Evolutionary conservation across 2,888 invertebrate species (phyloP).

Genomic region (Drosophila anceps): DNA sequence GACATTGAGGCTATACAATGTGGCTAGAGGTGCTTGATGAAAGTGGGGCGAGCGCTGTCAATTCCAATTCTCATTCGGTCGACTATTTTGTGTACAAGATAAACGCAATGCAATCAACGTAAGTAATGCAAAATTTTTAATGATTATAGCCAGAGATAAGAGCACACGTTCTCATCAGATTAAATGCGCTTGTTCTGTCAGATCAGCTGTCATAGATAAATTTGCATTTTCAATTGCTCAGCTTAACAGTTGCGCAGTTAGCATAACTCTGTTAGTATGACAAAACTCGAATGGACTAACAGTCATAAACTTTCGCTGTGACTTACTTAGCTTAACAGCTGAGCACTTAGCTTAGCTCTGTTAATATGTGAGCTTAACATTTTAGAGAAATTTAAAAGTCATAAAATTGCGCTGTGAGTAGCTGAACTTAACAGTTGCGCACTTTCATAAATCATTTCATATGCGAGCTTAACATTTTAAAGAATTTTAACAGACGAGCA

Average conservation of each 20-base stretch:
- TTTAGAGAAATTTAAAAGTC: no score
- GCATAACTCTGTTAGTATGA: not conserved
- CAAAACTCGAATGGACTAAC: not conserved
- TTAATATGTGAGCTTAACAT: not conserved
- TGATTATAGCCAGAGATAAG: constrained; percentile 43
- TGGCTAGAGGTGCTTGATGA: not conserved
- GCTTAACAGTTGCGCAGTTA: not conserved
- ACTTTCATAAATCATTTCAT: not conserved
- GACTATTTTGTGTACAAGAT: constrained; percentile 48
- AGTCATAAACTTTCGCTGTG: not conserved
- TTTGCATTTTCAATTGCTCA: not conserved
- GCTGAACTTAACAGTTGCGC: not conserved
- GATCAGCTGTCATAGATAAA: constrained; percentile 12
- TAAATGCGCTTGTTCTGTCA: not conserved
- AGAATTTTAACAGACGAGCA: not conserved
- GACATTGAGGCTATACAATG: constrained; percentile 29
- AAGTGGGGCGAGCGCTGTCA: constrained; percentile 4
- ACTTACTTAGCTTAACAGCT: not conserved
- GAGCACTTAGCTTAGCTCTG: not conserved
- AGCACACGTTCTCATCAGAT: constrained; percentile 5
- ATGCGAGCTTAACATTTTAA: not conserved
- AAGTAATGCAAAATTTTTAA: constrained; percentile 44
- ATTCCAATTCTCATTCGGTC: constrained; percentile 26
- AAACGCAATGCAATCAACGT: constrained; percentile 56
- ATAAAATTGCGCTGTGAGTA: not conserved